phyloP scores from a whole-genome alignment of 2,113 vertebrate species.

The Paraplagusia blochii region DNA sequence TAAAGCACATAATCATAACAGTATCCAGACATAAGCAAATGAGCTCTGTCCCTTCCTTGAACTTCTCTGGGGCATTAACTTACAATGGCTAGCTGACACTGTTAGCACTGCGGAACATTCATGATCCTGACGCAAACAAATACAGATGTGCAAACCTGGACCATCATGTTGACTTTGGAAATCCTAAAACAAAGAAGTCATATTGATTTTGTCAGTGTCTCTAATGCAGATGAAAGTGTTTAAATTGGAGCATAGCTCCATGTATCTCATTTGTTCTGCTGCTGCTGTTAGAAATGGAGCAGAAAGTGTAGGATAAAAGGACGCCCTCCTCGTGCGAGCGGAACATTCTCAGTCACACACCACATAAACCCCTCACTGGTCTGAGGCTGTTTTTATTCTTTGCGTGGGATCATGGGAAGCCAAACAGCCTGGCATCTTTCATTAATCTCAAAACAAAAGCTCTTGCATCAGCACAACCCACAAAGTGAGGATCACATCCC shows the following conservation, averaged over 20 bases:
- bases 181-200: too few relatives aligned
- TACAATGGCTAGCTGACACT: constrained; percentile 4
- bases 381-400: constrained; percentile 65
- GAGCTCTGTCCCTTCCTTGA: constrained; percentile 30
- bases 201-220: too few relatives aligned
- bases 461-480: constrained; percentile 68
- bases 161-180: too few relatives aligned
- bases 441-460: constrained; percentile 72
- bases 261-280: constrained; percentile 45
- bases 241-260: constrained; percentile 22
- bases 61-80: not conserved
- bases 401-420: constrained; percentile 60
- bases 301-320: constrained; percentile 41
- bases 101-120: constrained; percentile 3
- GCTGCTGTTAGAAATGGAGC: constrained; percentile 39
- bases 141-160: not conserved
- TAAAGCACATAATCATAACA: too few relatives aligned
- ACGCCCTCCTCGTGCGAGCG: constrained; percentile 41
- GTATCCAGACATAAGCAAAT: constrained; percentile 20
- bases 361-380: constrained; percentile 59
- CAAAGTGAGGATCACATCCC: constrained; percentile 53
- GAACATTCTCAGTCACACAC: constrained; percentile 27
- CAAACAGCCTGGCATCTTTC: constrained; percentile 64
- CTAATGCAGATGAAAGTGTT: constrained; percentile 6
- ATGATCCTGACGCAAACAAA: constrained; percentile 1